Evolutionary conservation across 2,888 invertebrate species (phyloP).

Genomic region (Didymodactylos carnosus): DNA sequence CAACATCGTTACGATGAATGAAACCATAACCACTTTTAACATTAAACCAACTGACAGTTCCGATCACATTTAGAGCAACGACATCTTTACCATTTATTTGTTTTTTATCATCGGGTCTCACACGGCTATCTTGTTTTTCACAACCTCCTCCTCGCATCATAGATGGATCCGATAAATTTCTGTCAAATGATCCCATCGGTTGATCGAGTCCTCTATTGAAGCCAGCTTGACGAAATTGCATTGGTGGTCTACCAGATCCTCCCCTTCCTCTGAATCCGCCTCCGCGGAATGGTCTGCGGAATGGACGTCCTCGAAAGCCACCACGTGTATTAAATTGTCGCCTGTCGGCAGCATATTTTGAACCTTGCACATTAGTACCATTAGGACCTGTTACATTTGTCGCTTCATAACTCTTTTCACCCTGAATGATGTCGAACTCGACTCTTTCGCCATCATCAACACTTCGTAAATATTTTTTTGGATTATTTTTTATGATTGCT

Average conservation of each 20-base stretch:
- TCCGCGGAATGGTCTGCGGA: neutral
- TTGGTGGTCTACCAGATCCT: too few relatives aligned
- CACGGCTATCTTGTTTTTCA: too few relatives aligned
- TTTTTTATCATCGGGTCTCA: too few relatives aligned
- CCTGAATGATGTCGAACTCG: conserved; percentile 90
- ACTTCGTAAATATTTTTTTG: conserved; percentile 84
- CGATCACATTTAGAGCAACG: conserved; percentile 52
- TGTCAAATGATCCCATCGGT: too few relatives aligned
- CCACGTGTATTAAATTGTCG: neutral
- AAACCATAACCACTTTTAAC: conserved; percentile 63
- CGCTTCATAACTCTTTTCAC: conserved; percentile 59
- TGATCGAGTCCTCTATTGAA: too few relatives aligned
- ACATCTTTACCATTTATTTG: too few relatives aligned
- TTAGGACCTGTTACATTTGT: conserved; percentile 88
- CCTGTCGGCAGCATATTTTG: conserved; percentile 80
- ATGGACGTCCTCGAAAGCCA: neutral
- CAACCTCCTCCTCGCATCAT: too few relatives aligned
- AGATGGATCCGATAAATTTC: too few relatives aligned
- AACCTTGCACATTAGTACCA: conserved; percentile 73
- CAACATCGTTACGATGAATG: conserved; percentile 90
- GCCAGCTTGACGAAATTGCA: too few relatives aligned
- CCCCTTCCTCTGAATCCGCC: neutral
- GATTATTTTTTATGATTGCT: conserved; percentile 88
- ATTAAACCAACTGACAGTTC: conserved; percentile 77
- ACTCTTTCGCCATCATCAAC: conserved; percentile 91